Evolutionary conservation across 2,888 invertebrate species (phyloP).

Genomic region (Ganaspis brasiliensis): DNA sequence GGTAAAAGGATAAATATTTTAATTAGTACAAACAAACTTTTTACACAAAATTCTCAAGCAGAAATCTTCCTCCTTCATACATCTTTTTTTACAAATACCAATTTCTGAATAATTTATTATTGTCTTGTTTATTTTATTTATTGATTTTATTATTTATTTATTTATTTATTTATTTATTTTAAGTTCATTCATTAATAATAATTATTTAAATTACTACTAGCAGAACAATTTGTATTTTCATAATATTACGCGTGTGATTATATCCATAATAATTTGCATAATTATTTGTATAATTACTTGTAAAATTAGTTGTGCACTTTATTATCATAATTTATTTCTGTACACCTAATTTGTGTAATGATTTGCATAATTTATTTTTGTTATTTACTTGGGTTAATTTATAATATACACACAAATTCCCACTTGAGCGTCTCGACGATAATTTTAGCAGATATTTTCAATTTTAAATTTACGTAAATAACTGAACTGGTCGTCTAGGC

Average conservation of each 20-base stretch:
- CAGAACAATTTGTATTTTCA: too few relatives aligned
- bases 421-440: not conserved
- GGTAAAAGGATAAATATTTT: not conserved
- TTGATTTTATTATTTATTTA: not conserved
- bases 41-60: not conserved
- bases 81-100: too few relatives aligned
- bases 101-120: not conserved
- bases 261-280: not conserved
- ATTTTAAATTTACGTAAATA: slow-evolving; percentile 4
- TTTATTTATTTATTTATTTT: not conserved
- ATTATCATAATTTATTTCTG: not conserved
- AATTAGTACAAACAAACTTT: not conserved
- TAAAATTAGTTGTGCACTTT: slow-evolving; percentile 2
- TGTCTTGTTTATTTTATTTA: not conserved
- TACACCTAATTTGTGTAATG: not conserved
- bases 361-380: slow-evolving; percentile 15
- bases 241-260: not conserved
- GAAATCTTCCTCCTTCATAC: too few relatives aligned
- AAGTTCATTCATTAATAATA: not conserved
- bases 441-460: not conserved
- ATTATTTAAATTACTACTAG: too few relatives aligned
- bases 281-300: slow-evolving; percentile 18
- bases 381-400: slow-evolving; percentile 4
- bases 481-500: not conserved
- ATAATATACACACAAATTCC: slow-evolving; percentile 9